Base-by-base conservation (phyloP, 53 echinoderm and acorn worm species). In the Apostichopus leukothele region DNA sequence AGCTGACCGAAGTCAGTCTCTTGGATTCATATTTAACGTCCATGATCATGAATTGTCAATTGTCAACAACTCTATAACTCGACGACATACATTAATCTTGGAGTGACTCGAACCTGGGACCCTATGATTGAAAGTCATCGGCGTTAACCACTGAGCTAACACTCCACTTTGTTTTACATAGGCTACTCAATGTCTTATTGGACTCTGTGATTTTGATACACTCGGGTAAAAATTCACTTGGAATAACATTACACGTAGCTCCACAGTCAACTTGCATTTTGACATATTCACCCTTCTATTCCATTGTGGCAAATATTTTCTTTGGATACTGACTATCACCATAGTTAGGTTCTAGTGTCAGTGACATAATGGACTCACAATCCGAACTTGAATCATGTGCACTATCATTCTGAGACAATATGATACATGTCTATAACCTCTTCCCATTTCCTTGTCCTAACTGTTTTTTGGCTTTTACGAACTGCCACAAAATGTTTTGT, bases 181-280 rank as follows among this genome's bases (percentile, higher is more conserved):
- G 27, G 1, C 27, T 27, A 27, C 27, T 53, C 68, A 92, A 76
- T 10, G 20, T 78, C 51, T 91, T 63, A 13, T 75, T 85, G 51
- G 90, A 55, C 67, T 89, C 77, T 26, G 14, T 26, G 16, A 91
- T 55, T 9, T 20, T 68, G 79, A 74, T 79, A 60, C 81, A 89
- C 61, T n/a, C 6, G 12, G 92, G 89, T 52, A 94, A 20, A 77
- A 85, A 86, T 22, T 92, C 85, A 11, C 78, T 53, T 74, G 90
- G 94, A 60, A 94, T 81, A 66, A 86, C 92, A 80, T 90, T 92
- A 51, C 89, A 92, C 74, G 89, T 89, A 22, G 89, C 92, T 52
- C 92, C 92, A 86, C 86, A 89, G 80, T 94, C 91, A 52, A 91
- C 73, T 87, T 92, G 91, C 89, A 91, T 86, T 61, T 74, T 89